A percentile compares a stretch with the other conserved stretches of the same genome.
Conservation (phyloP, 2,888 invertebrate genomes). For the Seira sanloemensis region DNA sequence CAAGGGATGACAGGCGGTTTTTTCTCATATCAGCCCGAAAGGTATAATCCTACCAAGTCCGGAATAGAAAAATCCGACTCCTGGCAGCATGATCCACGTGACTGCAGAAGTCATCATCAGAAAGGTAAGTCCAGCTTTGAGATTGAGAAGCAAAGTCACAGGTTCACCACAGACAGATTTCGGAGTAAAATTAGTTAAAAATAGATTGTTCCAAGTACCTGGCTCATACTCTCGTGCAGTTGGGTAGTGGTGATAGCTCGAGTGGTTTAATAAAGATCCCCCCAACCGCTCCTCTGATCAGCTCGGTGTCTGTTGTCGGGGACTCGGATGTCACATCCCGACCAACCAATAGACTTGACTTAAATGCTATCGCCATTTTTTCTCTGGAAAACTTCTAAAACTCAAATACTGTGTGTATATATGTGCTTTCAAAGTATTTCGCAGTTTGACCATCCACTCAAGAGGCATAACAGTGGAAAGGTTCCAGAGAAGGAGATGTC, state of each 20-base stretch:
- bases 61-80: not conserved
- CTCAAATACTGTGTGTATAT: not conserved
- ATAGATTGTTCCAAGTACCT: conserved; percentile 33
- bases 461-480: too few species aligned
- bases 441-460: not conserved
- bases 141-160: too few species aligned
- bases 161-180: too few species aligned
- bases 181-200: conserved; percentile 29
- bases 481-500: too few species aligned
- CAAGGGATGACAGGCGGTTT: too few species aligned
- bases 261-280: conserved; percentile 54
- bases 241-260: conserved; percentile 37
- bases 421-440: not conserved
- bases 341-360: not conserved
- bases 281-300: too few species aligned
- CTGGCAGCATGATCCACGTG: conserved; percentile 65
- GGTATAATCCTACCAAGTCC: too few species aligned
- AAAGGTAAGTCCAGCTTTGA: conserved; percentile 44
- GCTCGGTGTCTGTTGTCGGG: too few species aligned
- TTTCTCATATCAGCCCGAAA: too few species aligned
- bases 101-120: conserved; percentile 56
- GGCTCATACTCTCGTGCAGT: conserved; percentile 42
- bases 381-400: too few species aligned
- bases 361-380: not conserved
- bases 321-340: too few species aligned